phyloP scores from a whole-genome alignment of 2,888 invertebrate species.

The Plutella xylostella region DNA sequence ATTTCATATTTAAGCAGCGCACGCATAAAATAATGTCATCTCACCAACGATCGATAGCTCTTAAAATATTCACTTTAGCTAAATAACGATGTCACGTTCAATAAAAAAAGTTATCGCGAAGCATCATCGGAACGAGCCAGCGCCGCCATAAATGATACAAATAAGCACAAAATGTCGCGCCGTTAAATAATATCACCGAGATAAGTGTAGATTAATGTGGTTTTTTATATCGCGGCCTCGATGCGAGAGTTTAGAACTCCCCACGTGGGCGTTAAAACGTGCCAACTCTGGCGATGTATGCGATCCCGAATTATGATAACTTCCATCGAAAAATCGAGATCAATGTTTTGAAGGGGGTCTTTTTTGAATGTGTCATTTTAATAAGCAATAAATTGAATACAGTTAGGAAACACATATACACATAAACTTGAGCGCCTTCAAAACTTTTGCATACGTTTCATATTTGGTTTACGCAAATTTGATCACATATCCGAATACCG shows the following conservation, averaged over 20 bases:
- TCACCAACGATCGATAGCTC: too few species aligned
- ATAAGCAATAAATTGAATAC: too few species aligned
- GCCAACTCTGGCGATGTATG: slow-evolving; percentile 38
- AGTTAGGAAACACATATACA: too few species aligned
- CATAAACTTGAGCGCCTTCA: too few species aligned
- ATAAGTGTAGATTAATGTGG: slow-evolving; percentile 65
- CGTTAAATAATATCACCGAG: slow-evolving; percentile 65
- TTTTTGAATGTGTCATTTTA: too few species aligned
- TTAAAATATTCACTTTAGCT: slow-evolving; percentile 37
- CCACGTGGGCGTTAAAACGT: slow-evolving; percentile 47
- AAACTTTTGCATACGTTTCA: too few species aligned
- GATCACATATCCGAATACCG: too few species aligned
- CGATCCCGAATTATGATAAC: slow-evolving; percentile 53
- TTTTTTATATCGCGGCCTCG: slow-evolving; percentile 57
- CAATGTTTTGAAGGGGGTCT: too few species aligned
- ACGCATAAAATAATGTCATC: too few species aligned
- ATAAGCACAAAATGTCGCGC: slow-evolving; percentile 62
- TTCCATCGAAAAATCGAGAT: background rate
- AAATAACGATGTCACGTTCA: slow-evolving; percentile 28
- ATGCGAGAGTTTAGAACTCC: slow-evolving; percentile 41
- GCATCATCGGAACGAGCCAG: slow-evolving; percentile 41
- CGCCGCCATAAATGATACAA: slow-evolving; percentile 57
- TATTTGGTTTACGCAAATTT: too few species aligned
- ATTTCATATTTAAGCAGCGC: too few species aligned
- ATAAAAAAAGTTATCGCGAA: slow-evolving; percentile 44